Conservation (phyloP, 2,113 vertebrate genomes). For the Stegostoma tigrinum region DNA sequence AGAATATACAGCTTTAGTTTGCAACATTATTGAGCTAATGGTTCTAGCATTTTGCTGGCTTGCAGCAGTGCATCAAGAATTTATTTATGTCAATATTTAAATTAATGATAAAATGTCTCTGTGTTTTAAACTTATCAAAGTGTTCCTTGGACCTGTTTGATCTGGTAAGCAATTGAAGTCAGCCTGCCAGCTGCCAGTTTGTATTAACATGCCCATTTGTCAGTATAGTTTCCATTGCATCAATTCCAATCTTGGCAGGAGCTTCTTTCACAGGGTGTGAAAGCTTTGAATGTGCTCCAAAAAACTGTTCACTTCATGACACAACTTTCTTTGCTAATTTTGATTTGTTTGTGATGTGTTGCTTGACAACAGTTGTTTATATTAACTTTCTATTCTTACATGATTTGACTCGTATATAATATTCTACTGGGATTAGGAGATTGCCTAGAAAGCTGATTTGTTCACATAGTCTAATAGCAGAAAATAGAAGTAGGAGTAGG, state of each 20-base stretch:
- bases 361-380: slow-evolving; percentile 16
- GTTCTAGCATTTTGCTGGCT: not conserved
- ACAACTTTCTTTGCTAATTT: not conserved
- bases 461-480: not conserved
- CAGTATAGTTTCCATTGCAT: slow-evolving; percentile 9
- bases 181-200: not conserved
- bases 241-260: not conserved
- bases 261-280: not conserved
- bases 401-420: not conserved
- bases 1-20: not conserved
- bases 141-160: not conserved
- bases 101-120: not conserved
- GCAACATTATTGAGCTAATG: not conserved
- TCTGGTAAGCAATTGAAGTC: not conserved
- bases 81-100: not conserved
- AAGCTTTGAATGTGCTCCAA: not conserved
- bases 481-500: not conserved
- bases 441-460: not conserved
- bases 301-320: not conserved
- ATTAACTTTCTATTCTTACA: not conserved
- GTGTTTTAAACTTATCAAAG: not conserved
- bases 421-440: not conserved
- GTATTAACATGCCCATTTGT: not conserved
- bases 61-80: too few relatives aligned
- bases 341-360: slow-evolving; percentile 2